These are phyloP conservation scores for Criorhina ranunculi DNA, from an alignment of 2,888 invertebrate species.

Conservation along the genomic window DNA sequence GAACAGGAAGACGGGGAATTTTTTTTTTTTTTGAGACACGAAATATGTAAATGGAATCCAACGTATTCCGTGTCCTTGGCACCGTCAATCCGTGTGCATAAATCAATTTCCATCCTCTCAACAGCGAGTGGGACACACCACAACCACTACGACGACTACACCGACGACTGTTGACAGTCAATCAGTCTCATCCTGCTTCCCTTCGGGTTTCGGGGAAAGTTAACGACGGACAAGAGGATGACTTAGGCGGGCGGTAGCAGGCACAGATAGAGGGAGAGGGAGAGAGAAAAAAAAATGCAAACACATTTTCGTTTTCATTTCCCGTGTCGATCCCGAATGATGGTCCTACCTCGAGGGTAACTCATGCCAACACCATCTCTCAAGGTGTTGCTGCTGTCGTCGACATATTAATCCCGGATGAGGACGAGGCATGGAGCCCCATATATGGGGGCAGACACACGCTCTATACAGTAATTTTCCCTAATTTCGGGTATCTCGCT, in stretches of 20 bases:
- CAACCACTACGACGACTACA: constrained; percentile 4
- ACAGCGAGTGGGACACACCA: constrained; percentile 1
- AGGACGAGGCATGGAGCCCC: constrained; percentile 13
- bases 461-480: constrained; percentile 49
- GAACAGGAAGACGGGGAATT: neutral
- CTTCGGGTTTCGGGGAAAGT: constrained; percentile 23
- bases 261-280: neutral
- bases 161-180: constrained; percentile 72
- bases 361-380: constrained; percentile 24
- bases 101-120: constrained; percentile 73
- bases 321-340: constrained; percentile 59
- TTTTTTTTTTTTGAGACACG: neutral
- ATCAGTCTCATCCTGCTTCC: constrained; percentile 60
- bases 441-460: neutral
- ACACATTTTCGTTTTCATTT: constrained; percentile 73
- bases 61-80: constrained; percentile 54
- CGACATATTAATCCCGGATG: constrained; percentile 68
- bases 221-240: constrained; percentile 48
- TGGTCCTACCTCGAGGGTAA: constrained; percentile 4
- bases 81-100: constrained; percentile 68
- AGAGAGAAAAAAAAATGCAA: constrained; percentile 32
- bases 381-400: constrained; percentile 64
- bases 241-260: constrained; percentile 26
- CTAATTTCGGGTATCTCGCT: constrained; percentile 61
- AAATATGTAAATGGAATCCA: constrained; percentile 58